A percentile compares a stretch with the other conserved stretches of the same genome.
Evolutionary conservation across 2,113 vertebrate genomes (phyloP).

Genomic region (Podiceps cristatus): DNA sequence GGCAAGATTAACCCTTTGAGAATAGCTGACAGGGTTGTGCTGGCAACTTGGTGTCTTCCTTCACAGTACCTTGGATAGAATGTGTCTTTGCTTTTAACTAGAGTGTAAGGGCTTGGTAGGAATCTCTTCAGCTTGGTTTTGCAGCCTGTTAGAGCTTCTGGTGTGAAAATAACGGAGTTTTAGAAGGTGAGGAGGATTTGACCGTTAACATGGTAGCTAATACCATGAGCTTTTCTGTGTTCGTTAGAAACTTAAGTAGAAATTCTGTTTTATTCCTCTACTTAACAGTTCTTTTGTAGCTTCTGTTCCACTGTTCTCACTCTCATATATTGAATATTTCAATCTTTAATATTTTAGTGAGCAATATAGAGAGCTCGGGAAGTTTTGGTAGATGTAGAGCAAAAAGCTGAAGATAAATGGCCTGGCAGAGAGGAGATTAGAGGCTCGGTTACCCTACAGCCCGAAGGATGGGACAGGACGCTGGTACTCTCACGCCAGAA

Average conservation of each 20-base stretch:
- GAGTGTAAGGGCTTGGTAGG: not conserved
- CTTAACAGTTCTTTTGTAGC: not conserved
- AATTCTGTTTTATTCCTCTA: not conserved
- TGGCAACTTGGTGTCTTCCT: not conserved
- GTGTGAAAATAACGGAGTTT: not conserved
- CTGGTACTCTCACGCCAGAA: not conserved
- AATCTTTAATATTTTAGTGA: not conserved
- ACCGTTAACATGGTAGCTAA: too few relatives aligned
- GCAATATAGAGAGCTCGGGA: accelerated
- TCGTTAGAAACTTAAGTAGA: not conserved
- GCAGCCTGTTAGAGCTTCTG: not conserved
- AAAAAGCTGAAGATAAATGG: not conserved
- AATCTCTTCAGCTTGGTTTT: not conserved
- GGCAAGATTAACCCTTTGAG: not conserved
- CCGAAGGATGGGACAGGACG: not conserved
- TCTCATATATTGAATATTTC: not conserved
- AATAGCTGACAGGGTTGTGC: not conserved
- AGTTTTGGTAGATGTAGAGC: not conserved
- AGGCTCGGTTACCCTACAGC: not conserved
- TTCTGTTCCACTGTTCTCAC: not conserved
- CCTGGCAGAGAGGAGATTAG: accelerated
- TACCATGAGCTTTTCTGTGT: not conserved
- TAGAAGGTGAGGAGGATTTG: not conserved
- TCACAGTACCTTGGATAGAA: not conserved
- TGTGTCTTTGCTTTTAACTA: accelerated